Evolutionary conservation across 2,113 vertebrate genomes (phyloP).

Genomic region (Axis porcinus): DNA sequence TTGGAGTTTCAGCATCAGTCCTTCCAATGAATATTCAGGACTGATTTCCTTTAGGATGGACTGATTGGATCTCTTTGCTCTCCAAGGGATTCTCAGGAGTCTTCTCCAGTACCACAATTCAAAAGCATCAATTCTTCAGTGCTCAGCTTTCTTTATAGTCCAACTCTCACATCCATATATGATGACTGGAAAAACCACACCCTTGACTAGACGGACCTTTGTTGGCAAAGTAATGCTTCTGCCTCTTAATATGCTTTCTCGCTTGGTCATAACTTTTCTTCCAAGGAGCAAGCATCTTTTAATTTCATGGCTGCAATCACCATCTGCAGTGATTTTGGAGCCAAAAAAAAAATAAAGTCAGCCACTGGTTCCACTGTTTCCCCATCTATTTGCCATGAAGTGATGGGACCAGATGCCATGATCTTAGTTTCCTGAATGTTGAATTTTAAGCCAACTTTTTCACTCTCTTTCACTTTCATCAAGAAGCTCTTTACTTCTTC

Average conservation of each 20-base stretch:
- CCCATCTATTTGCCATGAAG: not conserved
- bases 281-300: not conserved
- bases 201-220: not conserved
- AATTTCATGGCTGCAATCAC: not conserved
- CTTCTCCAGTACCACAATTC: too few relatives aligned
- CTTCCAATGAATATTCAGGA: too few relatives aligned
- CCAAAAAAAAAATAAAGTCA: not conserved
- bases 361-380: not conserved
- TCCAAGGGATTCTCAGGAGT: too few relatives aligned
- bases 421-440: not conserved
- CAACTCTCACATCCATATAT: not conserved
- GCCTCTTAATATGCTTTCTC: not conserved
- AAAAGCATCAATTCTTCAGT: too few relatives aligned
- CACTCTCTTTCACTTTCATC: not conserved
- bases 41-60: too few relatives aligned
- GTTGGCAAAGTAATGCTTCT: not conserved
- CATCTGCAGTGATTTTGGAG: not conserved
- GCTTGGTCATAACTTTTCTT: not conserved
- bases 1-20: too few relatives aligned
- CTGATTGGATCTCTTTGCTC: too few relatives aligned
- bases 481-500: not conserved
- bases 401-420: not conserved
- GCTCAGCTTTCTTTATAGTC: not conserved
- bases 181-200: not conserved
- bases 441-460: not conserved